A percentile compares a stretch with the other conserved stretches of the same genome.
phyloP scores from a whole-genome alignment of 2,797 vertebrate species.

The Notolabrus celidotus region DNA sequence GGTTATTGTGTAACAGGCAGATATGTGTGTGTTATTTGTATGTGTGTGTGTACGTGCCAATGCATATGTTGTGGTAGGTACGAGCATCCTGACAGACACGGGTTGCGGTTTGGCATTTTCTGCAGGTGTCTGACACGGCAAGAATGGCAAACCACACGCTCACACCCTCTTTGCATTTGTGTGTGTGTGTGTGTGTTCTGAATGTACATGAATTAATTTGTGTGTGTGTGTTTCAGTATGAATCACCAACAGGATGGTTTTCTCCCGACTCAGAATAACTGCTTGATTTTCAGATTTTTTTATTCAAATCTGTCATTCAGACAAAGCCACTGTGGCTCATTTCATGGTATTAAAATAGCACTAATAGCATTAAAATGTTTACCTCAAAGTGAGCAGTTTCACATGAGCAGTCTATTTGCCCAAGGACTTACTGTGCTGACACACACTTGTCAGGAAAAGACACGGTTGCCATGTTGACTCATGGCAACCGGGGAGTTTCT shows the following conservation, averaged over 20 bases:
- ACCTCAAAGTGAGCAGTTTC: slow-evolving; percentile 41
- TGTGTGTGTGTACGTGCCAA: not conserved
- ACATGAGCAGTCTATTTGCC: slow-evolving; percentile 46
- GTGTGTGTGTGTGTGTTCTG: slow-evolving; percentile 9
- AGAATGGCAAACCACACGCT: slow-evolving; percentile 39
- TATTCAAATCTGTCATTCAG: slow-evolving; percentile 23
- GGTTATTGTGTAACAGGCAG: not conserved
- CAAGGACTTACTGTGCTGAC: slow-evolving; percentile 49
- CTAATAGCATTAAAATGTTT: slow-evolving; percentile 36
- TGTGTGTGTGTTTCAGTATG: slow-evolving; percentile 12
- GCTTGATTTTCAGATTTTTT: not conserved
- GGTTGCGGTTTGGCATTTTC: slow-evolving; percentile 51
- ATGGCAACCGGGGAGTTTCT: slow-evolving; percentile 40
- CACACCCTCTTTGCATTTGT: slow-evolving; percentile 39
- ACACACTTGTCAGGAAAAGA: slow-evolving; percentile 44
- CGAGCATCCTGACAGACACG: slow-evolving; percentile 34
- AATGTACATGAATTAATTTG: slow-evolving; percentile 1
- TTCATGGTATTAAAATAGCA: slow-evolving; percentile 19
- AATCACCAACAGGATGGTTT: not conserved
- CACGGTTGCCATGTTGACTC: slow-evolving; percentile 54
- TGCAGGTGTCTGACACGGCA: slow-evolving; percentile 16
- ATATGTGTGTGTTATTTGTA: too few relatives aligned
- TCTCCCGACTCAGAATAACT: slow-evolving; percentile 8
- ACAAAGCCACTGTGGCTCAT: slow-evolving; percentile 10
- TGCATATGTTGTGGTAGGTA: too few relatives aligned